A percentile compares a stretch with the other conserved stretches of the same genome.
Conservation (phyloP, 2,888 invertebrate genomes). For the Laspeyria flexula region DNA sequence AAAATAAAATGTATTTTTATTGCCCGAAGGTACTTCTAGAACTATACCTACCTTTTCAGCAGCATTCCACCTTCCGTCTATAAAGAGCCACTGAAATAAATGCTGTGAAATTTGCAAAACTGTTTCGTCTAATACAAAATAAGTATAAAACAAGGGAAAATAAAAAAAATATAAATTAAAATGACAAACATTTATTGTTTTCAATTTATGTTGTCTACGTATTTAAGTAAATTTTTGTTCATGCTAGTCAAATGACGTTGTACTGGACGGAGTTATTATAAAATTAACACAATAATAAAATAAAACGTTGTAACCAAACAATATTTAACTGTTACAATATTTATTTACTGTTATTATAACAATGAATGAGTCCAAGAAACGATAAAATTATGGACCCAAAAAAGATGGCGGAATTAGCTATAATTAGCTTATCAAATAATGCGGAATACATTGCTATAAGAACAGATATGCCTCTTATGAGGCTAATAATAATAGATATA, state of each 20-base stretch:
- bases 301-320: constrained; percentile 22
- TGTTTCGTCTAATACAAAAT: neutral
- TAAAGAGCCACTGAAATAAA: no score
- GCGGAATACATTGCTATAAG: no score
- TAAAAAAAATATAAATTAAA: constrained; percentile 21
- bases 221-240: constrained; percentile 40
- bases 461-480: no score
- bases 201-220: constrained; percentile 19
- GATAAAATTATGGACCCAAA: no score
- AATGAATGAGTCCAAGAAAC: no score
- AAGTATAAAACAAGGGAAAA: neutral
- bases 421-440: no score
- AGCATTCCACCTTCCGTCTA: no score
- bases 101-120: no score
- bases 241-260: constrained; percentile 31
- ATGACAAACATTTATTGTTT: constrained; percentile 27
- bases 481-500: no score
- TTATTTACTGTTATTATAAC: constrained; percentile 8
- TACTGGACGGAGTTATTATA: constrained; percentile 46
- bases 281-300: constrained; percentile 22
- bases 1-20: no score
- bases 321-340: constrained; percentile 7
- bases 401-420: neutral
- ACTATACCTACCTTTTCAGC: no score
- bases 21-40: no score